phyloP scores from a whole-genome alignment of 2,113 vertebrate genomes.

The Ascaphus truei region DNA sequence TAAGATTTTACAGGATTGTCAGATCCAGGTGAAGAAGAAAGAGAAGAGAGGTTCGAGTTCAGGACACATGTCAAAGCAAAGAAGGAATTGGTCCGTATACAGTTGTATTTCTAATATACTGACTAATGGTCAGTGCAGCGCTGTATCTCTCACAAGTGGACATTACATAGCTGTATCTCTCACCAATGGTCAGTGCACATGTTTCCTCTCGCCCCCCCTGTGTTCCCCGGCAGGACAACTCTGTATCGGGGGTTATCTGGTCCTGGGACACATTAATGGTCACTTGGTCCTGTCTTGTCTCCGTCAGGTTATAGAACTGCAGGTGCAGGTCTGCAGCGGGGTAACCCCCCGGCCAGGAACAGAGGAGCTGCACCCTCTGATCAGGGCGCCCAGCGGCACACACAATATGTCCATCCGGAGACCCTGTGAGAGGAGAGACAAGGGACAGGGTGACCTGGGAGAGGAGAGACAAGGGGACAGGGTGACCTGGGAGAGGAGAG shows the following conservation, averaged over 20 bases:
- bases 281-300: neutral
- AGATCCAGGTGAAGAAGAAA: no score
- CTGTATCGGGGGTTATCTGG: neutral
- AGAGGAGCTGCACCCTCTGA: neutral
- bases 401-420: neutral
- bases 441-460: neutral
- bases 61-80: no score
- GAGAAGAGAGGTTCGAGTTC: no score
- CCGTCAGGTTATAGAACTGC: neutral
- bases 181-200: neutral
- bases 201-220: neutral
- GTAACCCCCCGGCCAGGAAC: constrained; percentile 6
- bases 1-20: no score
- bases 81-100: no score
- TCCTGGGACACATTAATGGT: neutral
- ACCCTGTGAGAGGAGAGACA: neutral
- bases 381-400: no score
- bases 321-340: neutral
- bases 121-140: no score
- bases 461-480: no score
- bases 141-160: no score
- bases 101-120: no score
- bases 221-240: neutral
- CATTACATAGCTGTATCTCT: neutral
- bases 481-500: no score